Evolutionary conservation across 2,797 vertebrate genomes (phyloP).

Genomic region (Rhabdomys pumilio): DNA sequence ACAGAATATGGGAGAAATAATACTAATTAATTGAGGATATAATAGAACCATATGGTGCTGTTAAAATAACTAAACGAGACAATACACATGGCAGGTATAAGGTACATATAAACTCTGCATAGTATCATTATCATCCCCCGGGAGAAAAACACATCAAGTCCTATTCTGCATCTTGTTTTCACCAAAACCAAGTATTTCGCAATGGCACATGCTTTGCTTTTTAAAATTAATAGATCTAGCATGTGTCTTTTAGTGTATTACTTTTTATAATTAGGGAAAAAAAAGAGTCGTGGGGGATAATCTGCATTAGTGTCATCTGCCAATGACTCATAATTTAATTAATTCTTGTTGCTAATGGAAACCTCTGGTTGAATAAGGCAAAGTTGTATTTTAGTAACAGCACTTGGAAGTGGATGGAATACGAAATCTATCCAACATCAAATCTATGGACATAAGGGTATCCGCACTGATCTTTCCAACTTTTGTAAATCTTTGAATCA

Average conservation of each 20-base stretch:
- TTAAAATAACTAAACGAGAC: constrained; percentile 15
- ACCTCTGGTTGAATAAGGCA: constrained; percentile 82
- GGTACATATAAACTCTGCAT: neutral
- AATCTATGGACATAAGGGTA: constrained; percentile 54
- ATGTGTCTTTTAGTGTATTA: constrained; percentile 76
- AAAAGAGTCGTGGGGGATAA: constrained; percentile 63
- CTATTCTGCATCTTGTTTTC: constrained; percentile 23
- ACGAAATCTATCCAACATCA: constrained; percentile 57
- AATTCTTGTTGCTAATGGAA: constrained; percentile 87
- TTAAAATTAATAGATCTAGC: constrained; percentile 66
- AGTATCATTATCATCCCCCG: neutral
- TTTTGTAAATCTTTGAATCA: constrained; percentile 65
- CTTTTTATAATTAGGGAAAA: constrained; percentile 78
- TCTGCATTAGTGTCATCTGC: constrained; percentile 80
- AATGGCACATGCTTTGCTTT: constrained; percentile 64
- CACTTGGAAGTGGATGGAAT: constrained; percentile 67
- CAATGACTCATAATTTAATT: constrained; percentile 86
- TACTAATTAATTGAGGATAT: constrained; percentile 30
- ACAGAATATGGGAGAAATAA: neutral
- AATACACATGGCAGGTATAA: constrained; percentile 25
- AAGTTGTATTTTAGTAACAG: constrained; percentile 82
- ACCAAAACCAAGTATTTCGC: constrained; percentile 61
- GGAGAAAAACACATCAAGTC: constrained; percentile 38
- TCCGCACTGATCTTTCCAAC: constrained; percentile 56
- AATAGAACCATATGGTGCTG: neutral